Evolutionary conservation across 2,888 invertebrate species (phyloP).

Genomic region (Stenodera caucasica): DNA sequence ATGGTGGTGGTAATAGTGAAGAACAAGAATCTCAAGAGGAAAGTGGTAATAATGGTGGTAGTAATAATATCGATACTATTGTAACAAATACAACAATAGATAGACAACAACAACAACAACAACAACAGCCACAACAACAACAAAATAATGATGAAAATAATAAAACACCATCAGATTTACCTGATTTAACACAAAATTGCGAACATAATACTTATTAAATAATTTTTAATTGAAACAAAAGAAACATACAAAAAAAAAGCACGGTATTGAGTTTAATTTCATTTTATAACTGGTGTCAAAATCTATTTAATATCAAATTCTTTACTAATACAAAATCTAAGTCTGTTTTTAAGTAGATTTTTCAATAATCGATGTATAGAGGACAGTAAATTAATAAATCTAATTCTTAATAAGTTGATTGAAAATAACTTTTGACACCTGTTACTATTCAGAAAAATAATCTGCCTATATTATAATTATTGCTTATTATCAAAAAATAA

Average conservation of each 20-base stretch:
- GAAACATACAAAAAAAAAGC: conserved; percentile 3
- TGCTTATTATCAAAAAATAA: conserved; percentile 8
- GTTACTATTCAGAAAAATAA: not conserved
- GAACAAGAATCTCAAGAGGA: conserved; percentile 52
- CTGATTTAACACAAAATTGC: conserved; percentile 49
- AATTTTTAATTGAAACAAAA: not conserved
- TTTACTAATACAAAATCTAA: not conserved
- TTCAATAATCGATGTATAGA: conserved; percentile 4
- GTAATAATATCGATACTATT: conserved; percentile 45
- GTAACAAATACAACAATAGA: conserved; percentile 18
- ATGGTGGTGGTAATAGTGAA: conserved; percentile 50
- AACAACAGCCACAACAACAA: too few species aligned
- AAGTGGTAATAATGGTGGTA: conserved; percentile 56
- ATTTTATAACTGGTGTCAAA: not conserved
- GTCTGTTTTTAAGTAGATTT: not conserved
- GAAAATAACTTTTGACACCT: not conserved
- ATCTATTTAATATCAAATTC: not conserved
- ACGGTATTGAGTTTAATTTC: conserved; percentile 22
- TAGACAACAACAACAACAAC: conserved; percentile 32
- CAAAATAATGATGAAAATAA: conserved; percentile 36
- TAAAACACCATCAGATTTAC: conserved; percentile 39
- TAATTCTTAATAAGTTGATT: not conserved
- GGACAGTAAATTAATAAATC: not conserved
- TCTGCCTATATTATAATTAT: conserved; percentile 20
- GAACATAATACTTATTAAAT: conserved; percentile 38